Evolutionary conservation across 2,113 vertebrate genomes (phyloP).

Genomic region (Eptesicus fuscus): DNA sequence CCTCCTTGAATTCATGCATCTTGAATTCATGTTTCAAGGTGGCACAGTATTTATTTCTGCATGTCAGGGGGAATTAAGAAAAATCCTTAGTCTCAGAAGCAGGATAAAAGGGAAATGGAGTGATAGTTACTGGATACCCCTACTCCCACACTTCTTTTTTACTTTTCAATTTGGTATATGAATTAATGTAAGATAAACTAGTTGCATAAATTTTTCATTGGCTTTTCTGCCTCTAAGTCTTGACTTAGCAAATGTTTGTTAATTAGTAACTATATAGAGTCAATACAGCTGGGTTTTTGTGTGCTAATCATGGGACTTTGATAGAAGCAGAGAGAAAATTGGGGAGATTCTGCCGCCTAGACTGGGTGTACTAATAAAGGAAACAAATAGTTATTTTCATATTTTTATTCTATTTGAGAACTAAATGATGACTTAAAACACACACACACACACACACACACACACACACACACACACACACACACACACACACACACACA

Average conservation of each 20-base stretch:
- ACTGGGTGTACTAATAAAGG: not conserved
- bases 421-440: not conserved
- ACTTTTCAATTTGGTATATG: not conserved
- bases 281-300: not conserved
- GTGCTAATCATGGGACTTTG: not conserved
- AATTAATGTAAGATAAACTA: not conserved
- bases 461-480: too few species aligned
- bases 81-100: not conserved
- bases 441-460: not conserved
- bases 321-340: not conserved
- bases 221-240: not conserved
- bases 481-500: not conserved
- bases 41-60: not conserved
- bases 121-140: not conserved
- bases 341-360: not conserved
- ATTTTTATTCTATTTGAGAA: slow-evolving; percentile 9
- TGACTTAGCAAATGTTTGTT: not conserved
- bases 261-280: not conserved
- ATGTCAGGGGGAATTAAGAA: not conserved
- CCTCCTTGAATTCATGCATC: not conserved
- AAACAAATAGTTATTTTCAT: not conserved
- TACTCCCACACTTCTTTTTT: not conserved
- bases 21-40: not conserved
- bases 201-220: not conserved
- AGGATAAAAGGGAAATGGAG: not conserved